Evolutionary conservation across 2,797 vertebrate genomes (phyloP), one percentile per base, ranked within the genome.

Genomic region (Pipistrellus pipistrellus): DNA sequence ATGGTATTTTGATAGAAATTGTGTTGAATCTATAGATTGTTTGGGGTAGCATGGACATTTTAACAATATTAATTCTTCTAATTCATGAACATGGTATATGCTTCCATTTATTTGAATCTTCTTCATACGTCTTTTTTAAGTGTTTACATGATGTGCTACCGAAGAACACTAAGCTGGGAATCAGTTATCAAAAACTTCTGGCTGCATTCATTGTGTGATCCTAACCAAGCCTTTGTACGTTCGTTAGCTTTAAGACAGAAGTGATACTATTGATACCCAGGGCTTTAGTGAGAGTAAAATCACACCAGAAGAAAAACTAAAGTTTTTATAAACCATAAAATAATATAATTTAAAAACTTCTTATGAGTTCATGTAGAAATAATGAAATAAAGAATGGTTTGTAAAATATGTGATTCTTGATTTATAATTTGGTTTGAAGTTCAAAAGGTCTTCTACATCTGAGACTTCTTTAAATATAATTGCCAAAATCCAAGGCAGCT

Each of bases 371-470:
- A 95, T 35, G 66, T 15, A 14, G 32, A 81, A 68, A 78, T 77
- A 30, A 71, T 82, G 48, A 75, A 84, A 91, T 91, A 92, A 53
- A 89, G 41, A 77, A 80, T 72, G 23, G 51, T 46, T 85, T 90
- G 57, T 46, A 93, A 90, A 69, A 62, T 84, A 69, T 8, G 59
- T 69, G 44, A 77, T 68, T 85, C 77, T 17, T 82, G n/a, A 94
- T 91, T 85, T 88, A 69, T 57, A 83, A 93, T 94, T 92, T 77
- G 82, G 13, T 59, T 88, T 81, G 23, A 90, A 82, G 44, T 93
- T 86, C 76, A n/a, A 83, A 94, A 95, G 44, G 62, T 69, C 57
- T 11, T 85, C 75, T 77, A 27, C 30, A 69, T 64, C 48, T 85
- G 82, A 93, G 35, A 66, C 17, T 30, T 91, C 81, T 89, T 57